Base-by-base conservation (phyloP, 1,140 invertebrate species). In the Scaptomyza pallida region DNA sequence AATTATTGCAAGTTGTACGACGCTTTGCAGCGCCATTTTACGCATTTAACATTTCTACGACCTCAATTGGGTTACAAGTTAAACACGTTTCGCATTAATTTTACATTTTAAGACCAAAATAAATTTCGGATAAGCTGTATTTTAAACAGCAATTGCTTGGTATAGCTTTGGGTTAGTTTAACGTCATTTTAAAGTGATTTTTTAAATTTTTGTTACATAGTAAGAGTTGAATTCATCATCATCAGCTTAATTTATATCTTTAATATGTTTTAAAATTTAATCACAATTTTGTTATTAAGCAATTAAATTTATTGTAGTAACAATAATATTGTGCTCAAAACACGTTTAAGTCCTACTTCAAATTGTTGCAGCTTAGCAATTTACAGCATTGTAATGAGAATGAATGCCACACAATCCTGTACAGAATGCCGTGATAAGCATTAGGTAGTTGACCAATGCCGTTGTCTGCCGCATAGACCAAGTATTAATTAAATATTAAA, bases 401-500 rank as follows among this genome's bases (percentile, higher is more conserved):
- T 15, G 12, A 55, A 21, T 41, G 35, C 6, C 13, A 9, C 37
- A 35, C 9, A 35, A 2, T 35, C 33, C 12, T 9, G 4, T n/a
- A 15, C 13, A 9, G 23, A 56, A 12, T 12, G 40, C 44, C 15
- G 13, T 15, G 45, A 33, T 23, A 56, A 75, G 65, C 26, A 65
- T 80, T 54, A 75, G 70, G 60, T 64, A 19, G 40, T 45, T 54
- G 26, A 30, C 21, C 45, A 71, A 30, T 47, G 23, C 23, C 33
- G 47, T 43, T 52, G 21, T 41, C 40, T 48, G 19, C 15, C 4
- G 2, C 10, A 68, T 21, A 13, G 19, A 6, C 59, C 19, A 10
- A 60, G 68, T 21, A 82, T 64, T 73, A 73, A 74, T 82, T 77
- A 70, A 82, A 77, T 69, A 78, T 73, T 77, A 70, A 72, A 61